Base-by-base conservation (phyloP, 2,888 invertebrate species). In the Hyles lineata region DNA sequence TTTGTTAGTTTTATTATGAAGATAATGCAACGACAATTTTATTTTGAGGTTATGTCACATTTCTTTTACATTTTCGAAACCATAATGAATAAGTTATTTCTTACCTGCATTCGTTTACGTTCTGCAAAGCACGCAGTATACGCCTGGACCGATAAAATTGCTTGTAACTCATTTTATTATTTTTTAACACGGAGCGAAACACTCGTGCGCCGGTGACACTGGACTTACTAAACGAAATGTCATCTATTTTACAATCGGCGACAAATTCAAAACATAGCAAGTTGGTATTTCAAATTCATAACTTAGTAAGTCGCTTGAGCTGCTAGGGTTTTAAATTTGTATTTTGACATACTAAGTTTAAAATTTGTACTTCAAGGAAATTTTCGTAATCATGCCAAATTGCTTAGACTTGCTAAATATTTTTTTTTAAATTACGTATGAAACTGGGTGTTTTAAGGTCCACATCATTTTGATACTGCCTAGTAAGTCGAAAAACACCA, bases 261-360 rank as follows among this genome's bases (percentile, higher is more conserved):
- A 9, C 43, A 43, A 43, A 60, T 74, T 74, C 43, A 71, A 73
- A 73, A 71, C 63, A 63, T 63, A 73, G 73, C 71, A 71, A 63
- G 62, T 71, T 71, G 71, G 62, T 71, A 58, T 73, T 71, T 71
- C 71, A 73, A 72, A 71, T 73, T 73, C 58, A 73, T 71, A 73
- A 73, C 58, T 63, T 72, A 73, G 71, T 29, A 73, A 73, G 63
- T 73, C 62, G 21, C 61, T 63, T 71, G 71, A 71, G 71, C 1
- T 73, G 29, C 72, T 73, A 73, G 73, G 70, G 70, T 70, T 73
- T 73, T 71, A 73, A 71, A 73, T 62, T 73, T 63, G 73, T 73
- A 62, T 73, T 73, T 29, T 73, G 71, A 72, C 72, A 71, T 73
- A 73, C 63, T 71, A 71, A 63, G 73, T 73, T 73, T 71, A 4